phyloP scores from a whole-genome alignment of 2,113 vertebrate genomes.

The Caranx ignobilis region DNA sequence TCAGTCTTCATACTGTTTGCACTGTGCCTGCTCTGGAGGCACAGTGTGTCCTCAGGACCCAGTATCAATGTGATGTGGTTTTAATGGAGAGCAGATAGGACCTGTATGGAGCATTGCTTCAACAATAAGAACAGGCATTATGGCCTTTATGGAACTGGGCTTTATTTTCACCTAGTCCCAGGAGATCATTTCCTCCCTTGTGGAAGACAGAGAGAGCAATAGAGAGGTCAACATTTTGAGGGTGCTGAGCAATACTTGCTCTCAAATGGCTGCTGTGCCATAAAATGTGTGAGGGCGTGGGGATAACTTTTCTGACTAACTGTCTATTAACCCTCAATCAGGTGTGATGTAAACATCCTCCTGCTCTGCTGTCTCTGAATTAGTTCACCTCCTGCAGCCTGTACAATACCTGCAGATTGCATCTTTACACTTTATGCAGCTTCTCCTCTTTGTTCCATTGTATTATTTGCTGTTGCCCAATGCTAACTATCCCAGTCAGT shows the following conservation, averaged over 20 bases:
- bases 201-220: neutral
- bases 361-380: neutral
- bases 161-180: slow-evolving; percentile 6
- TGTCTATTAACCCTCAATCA: neutral
- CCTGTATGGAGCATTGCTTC: slow-evolving; percentile 8
- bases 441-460: neutral
- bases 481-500: neutral
- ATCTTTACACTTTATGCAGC: neutral
- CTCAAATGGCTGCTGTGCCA: neutral
- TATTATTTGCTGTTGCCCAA: neutral
- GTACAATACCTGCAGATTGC: neutral
- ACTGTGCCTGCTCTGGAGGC: neutral
- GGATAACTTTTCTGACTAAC: neutral
- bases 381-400: neutral
- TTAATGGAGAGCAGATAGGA: slow-evolving; percentile 10
- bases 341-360: neutral
- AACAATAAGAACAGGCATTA: slow-evolving; percentile 8
- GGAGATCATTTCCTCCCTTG: neutral
- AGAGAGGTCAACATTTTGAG: slow-evolving; percentile 17
- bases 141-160: slow-evolving; percentile 10
- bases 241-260: slow-evolving; percentile 1
- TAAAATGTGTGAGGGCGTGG: slow-evolving; percentile 8
- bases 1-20: slow-evolving; percentile 1
- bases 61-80: slow-evolving; percentile 10
- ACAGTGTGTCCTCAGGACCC: neutral